Evolutionary conservation across 92 coral and sea anemone genomes (phyloP), one percentile per base, ranked within the genome.

Genomic region (Phenganax marumi): DNA sequence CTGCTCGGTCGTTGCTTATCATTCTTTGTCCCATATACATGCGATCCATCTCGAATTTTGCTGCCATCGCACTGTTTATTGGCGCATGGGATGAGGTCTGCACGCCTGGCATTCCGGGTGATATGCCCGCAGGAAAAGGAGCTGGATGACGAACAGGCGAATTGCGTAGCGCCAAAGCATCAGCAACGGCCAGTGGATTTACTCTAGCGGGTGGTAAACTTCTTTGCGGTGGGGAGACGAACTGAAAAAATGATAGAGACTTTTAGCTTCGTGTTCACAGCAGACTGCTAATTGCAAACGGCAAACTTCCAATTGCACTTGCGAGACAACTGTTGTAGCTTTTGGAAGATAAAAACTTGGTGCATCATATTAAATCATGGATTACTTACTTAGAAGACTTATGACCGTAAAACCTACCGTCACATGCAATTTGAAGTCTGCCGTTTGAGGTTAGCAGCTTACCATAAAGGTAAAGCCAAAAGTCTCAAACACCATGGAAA

Each of bases 1-100:
- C 80, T 53, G 80, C 80, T 75, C 80, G 23, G 11, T 75, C 80
- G 48, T 55, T 75, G 19, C 47, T 53, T 49, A 75, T 49, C 65
- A 52, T 60, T 75, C 80, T 52, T 18, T 75, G 60, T 52, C 56
- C 56, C 12, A 53, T 64, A n/a, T 52, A 33, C 65, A 75, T 10
- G 65, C 65, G 66, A 52, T 75, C 80, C 48, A 68, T 50, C 73
- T 68, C 73, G 48, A 12, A 68, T 24, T 47, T 25, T 18, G 73
- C 73, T 21, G 73, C 46, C 26, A 75, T 57, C 8, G 65, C 63
- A 60, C 47, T 53, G 26, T 53, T 75, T 23, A 75, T 26, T 24
- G 80, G 63, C 51, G 56, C 66, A 18, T 75, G 80, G 50, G 49
- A 23, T 53, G 66, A 26, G 33, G 80, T 50, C 23, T 53, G 80